These are phyloP conservation scores for Eudemis profundana DNA, from an alignment of 2,888 invertebrate species.

Conservation along the genomic window DNA sequence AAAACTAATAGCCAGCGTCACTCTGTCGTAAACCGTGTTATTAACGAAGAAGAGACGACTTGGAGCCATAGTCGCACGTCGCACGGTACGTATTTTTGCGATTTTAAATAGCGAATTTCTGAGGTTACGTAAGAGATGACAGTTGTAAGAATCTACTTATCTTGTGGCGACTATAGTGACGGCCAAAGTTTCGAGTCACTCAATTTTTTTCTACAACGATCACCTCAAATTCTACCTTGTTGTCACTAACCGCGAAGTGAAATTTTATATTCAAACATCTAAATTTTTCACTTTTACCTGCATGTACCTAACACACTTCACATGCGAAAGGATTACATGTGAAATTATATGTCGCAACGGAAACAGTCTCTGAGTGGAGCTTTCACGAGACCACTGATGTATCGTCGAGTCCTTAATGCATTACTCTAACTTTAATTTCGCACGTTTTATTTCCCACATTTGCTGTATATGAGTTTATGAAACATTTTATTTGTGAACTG, in stretches of 20 bases:
- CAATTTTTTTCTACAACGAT: no score
- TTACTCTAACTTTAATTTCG: conserved; percentile 58
- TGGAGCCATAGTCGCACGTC: conserved; percentile 15
- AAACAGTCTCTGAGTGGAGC: conserved; percentile 50
- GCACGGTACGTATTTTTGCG: conserved; percentile 14
- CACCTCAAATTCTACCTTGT: no score
- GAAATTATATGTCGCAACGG: conserved; percentile 47
- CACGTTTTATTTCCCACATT: conserved; percentile 51
- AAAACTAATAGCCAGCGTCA: conserved; percentile 81
- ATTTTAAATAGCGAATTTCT: no score
- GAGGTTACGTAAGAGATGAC: no score
- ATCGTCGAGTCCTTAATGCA: conserved; percentile 60
- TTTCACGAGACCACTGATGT: conserved; percentile 57
- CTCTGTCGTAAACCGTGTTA: conserved; percentile 76
- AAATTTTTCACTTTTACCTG: no score
- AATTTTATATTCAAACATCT: no score
- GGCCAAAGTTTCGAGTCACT: no score
- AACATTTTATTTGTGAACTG: conserved; percentile 26
- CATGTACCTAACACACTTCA: no score
- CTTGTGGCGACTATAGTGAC: no score
- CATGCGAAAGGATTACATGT: not conserved
- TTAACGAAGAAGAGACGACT: conserved; percentile 64
- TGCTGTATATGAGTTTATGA: conserved; percentile 33
- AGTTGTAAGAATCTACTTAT: no score
- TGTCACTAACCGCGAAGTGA: no score